A percentile compares a stretch with the other conserved stretches of the same genome.
phyloP scores from a whole-genome alignment of 2,888 invertebrate species.

The Nomada fabriciana region DNA sequence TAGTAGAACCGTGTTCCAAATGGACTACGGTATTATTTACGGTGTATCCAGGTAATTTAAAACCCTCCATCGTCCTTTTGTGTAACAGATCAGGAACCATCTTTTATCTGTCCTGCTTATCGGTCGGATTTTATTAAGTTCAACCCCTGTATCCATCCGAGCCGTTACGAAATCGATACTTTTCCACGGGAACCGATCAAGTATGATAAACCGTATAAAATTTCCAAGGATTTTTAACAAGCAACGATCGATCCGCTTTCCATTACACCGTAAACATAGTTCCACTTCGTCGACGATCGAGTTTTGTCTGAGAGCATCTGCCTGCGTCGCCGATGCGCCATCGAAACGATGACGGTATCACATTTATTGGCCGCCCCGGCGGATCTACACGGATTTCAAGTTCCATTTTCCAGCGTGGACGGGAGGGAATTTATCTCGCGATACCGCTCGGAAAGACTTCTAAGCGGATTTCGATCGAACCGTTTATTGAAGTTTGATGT shows the following conservation, averaged over 20 bases:
- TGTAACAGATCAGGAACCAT: no score
- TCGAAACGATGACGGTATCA: constrained; percentile 5
- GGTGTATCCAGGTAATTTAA: background rate
- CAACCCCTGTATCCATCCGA: background rate
- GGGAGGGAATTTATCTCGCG: constrained; percentile 12
- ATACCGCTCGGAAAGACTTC: background rate
- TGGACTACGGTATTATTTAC: background rate
- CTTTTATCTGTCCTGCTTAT: background rate
- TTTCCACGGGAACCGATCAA: background rate
- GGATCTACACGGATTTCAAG: background rate
- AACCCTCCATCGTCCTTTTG: background rate
- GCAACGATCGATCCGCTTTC: constrained; percentile 13
- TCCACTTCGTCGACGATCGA: background rate
- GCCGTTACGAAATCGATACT: constrained; percentile 46
- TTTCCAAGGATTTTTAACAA: constrained; percentile 38
- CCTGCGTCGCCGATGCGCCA: no score
- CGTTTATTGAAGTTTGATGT: constrained; percentile 40
- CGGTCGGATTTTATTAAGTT: constrained; percentile 12
- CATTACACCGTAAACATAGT: constrained; percentile 5
- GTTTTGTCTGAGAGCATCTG: constrained; percentile 1
- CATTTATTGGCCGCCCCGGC: constrained; percentile 5
- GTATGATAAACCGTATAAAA: constrained; percentile 3
- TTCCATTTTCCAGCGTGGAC: constrained; percentile 4
- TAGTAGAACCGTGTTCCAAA: no score
- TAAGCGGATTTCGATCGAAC: constrained; percentile 41